Base-by-base conservation (phyloP, 2,113 vertebrate species). In the Psittacula cyanocephala region DNA sequence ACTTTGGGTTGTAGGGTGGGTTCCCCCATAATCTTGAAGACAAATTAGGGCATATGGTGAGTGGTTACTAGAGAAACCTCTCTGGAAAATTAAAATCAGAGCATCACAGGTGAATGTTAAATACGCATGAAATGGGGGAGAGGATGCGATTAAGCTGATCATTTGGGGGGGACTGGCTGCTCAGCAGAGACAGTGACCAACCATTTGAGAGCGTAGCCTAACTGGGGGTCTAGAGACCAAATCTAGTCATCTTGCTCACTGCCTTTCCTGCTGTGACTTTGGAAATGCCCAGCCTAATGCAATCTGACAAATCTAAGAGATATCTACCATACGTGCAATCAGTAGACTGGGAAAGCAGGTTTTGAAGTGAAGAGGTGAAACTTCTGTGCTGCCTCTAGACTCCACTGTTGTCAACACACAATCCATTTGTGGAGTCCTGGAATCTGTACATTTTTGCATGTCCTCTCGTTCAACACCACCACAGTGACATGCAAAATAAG, bases 71-170 rank as follows among this genome's bases (percentile, higher is more conserved):
- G 47, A 94, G 59, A 93, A 94, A 93, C 57, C 60, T 80, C 68
- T 88, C 62, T 31, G 3, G 57, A 74, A 59, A 81, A 91, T 78
- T 72, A 86, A 81, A 88, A 84, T 79, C 77, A 62, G 64, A 93
- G 88, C 74, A 92, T 81, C 93, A 33, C 62, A 92, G 80, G 74
- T 89, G 52, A 88, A 89, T 46, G 57, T 53, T 87, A 81, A 81
- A 53, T 44, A 69, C 0, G 59, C 27, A 29, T 1, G 2, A 33
- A 17, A 35, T 3, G 18, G 11, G 18, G n/a, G 13, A 79, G 76
- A 65, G 23, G 35, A 81, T 65, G 52, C 0, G 1, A 84, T 60
- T 31, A 68, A 78, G 62, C 47, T 71, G 39, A 81, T 86, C 18
- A 17, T 60, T 23, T 2, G 6, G 24, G 22, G 53, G 12, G 31